phyloP scores from a whole-genome alignment of 1,140 invertebrate species.

The Hyposmocoma kahamanoa region DNA sequence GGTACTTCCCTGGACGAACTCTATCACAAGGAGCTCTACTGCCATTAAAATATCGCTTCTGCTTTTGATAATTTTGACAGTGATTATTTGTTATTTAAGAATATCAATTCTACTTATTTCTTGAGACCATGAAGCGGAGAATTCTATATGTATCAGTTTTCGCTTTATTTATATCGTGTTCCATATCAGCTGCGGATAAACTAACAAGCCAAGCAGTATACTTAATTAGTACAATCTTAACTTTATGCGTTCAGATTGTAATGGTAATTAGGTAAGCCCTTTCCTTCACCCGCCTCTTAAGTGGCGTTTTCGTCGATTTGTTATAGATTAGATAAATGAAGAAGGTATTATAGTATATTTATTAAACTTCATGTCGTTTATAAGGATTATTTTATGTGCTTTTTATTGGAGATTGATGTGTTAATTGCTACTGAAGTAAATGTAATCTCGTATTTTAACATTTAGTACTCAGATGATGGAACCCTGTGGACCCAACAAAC shows the following conservation, averaged over 20 bases:
- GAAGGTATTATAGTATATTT: neutral
- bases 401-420: no score
- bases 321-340: constrained; percentile 54
- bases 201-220: constrained; percentile 37
- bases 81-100: no score
- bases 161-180: constrained; percentile 50
- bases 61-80: no score
- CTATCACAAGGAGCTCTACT: no score
- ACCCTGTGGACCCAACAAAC: no score
- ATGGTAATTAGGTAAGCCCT: constrained; percentile 43
- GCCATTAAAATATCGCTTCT: no score
- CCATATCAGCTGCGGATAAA: constrained; percentile 47
- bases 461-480: no score
- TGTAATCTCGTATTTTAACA: no score
- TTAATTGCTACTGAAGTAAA: no score
- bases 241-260: constrained; percentile 61
- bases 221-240: constrained; percentile 64
- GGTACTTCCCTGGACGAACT: no score
- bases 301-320: constrained; percentile 60
- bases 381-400: neutral
- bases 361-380: neutral
- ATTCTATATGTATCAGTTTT: constrained; percentile 44
- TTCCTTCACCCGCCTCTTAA: constrained; percentile 20
- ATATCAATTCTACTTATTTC: no score
- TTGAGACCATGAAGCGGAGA: neutral